These are phyloP conservation scores for Temnothorax nylanderi DNA, from an alignment of 1,140 invertebrate species.

Conservation along the genomic window DNA sequence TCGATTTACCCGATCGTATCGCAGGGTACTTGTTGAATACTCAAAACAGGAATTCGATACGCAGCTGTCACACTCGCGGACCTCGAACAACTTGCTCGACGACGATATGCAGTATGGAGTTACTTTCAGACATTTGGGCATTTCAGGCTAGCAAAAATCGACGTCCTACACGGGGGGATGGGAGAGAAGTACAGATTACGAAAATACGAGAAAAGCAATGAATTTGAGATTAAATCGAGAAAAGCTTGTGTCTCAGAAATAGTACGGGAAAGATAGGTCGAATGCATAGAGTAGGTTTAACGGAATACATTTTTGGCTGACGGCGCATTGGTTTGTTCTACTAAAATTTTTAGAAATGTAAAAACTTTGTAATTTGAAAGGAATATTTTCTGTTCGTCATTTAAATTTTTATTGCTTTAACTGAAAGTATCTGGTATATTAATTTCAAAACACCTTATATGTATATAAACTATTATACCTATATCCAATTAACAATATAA, in stretches of 20 bases:
- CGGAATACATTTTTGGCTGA: neutral
- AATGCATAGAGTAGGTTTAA: neutral
- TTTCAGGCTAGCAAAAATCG: neutral
- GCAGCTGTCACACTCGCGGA: slow-evolving; percentile 19
- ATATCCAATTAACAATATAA: neutral
- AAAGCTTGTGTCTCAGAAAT: neutral
- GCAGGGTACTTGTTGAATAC: slow-evolving; percentile 46
- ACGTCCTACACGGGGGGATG: neutral
- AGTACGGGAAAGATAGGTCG: neutral
- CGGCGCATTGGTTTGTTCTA: neutral
- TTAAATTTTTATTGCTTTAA: slow-evolving; percentile 7
- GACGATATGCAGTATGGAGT: neutral
- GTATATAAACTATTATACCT: neutral
- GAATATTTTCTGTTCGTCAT: neutral
- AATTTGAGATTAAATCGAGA: neutral
- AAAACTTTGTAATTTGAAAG: neutral
- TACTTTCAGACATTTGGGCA: neutral
- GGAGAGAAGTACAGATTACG: neutral
- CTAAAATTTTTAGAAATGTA: slow-evolving; percentile 11
- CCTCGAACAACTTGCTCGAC: slow-evolving; percentile 23
- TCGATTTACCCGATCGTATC: slow-evolving; percentile 13
- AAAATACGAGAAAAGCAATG: neutral
- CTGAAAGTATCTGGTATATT: neutral
- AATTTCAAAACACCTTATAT: neutral
- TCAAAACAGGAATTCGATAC: slow-evolving; percentile 49